These are phyloP conservation scores for Drosophila grimshawi DNA, from an alignment of 1,140 invertebrate species.

Conservation along the genomic window DNA sequence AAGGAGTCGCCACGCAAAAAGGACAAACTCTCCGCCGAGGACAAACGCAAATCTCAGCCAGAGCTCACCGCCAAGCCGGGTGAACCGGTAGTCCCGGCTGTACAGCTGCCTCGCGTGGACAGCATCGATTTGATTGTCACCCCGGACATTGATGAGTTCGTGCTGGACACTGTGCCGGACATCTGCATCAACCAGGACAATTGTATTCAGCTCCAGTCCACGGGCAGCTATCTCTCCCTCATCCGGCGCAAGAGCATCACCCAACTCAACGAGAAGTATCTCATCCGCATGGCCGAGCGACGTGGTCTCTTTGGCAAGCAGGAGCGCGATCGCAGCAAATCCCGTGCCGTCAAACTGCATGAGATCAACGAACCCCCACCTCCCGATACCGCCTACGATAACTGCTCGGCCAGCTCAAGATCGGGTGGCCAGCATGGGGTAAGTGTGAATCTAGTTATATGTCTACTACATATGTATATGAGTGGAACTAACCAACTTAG, in stretches of 20 bases:
- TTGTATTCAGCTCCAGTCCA: slow-evolving; percentile 85
- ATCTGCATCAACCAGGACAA: slow-evolving; percentile 85
- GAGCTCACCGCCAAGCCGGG: slow-evolving; percentile 38
- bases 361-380: slow-evolving; percentile 52
- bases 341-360: slow-evolving; percentile 61
- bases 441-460: slow-evolving; percentile 30
- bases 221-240: slow-evolving; percentile 89
- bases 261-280: slow-evolving; percentile 90
- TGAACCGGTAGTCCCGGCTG: background rate
- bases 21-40: slow-evolving; percentile 53
- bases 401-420: slow-evolving; percentile 36
- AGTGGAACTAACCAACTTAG: background rate
- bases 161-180: slow-evolving; percentile 86
- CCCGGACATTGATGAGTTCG: slow-evolving; percentile 90
- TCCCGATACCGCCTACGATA: slow-evolving; percentile 56
- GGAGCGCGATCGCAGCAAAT: slow-evolving; percentile 48
- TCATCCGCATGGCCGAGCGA: slow-evolving; percentile 91
- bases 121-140: slow-evolving; percentile 82
- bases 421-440: slow-evolving; percentile 56
- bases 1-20: slow-evolving; percentile 71
- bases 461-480: background rate
- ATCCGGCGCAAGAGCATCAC: slow-evolving; percentile 90
- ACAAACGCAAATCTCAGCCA: slow-evolving; percentile 54
- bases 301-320: slow-evolving; percentile 89
- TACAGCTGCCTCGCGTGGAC: slow-evolving; percentile 49